A percentile compares a stretch with the other conserved stretches of the same genome.
phyloP scores from a whole-genome alignment of 2,888 invertebrate species.

The Drosophila nr. medialis region DNA sequence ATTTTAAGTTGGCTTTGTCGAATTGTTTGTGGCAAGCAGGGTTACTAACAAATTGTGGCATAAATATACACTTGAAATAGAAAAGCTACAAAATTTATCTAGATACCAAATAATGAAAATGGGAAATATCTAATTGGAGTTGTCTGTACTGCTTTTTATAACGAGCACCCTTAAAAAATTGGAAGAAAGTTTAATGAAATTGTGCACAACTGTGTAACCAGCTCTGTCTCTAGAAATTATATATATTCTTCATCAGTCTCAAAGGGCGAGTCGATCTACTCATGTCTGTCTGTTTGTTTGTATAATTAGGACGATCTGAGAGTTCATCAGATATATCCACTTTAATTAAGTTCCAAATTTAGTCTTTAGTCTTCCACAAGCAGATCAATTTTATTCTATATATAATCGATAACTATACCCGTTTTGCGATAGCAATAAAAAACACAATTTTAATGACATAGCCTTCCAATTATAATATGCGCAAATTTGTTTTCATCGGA shows the following conservation, averaged over 20 bases:
- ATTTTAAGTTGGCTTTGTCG: conserved; percentile 12
- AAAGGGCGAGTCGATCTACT: background rate
- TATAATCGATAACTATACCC: too few species aligned
- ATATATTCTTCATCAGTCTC: background rate
- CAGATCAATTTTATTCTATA: too few species aligned
- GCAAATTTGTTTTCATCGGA: background rate
- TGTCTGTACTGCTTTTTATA: background rate
- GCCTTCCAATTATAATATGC: background rate
- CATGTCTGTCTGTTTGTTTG: background rate
- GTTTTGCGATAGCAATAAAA: background rate
- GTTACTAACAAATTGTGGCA: background rate
- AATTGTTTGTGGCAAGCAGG: background rate
- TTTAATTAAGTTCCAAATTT: too few species aligned
- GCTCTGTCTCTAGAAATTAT: background rate
- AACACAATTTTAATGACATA: background rate
- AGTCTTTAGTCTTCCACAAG: too few species aligned
- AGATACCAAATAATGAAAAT: background rate
- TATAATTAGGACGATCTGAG: background rate
- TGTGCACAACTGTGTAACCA: background rate
- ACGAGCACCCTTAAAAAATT: background rate
- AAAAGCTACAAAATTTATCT: background rate
- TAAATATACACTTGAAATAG: background rate
- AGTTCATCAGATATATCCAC: background rate
- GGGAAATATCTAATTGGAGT: background rate
- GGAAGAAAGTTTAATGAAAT: background rate